phyloP scores from a whole-genome alignment of 2,113 vertebrate genomes.

The Ctenodactylus gundi region DNA sequence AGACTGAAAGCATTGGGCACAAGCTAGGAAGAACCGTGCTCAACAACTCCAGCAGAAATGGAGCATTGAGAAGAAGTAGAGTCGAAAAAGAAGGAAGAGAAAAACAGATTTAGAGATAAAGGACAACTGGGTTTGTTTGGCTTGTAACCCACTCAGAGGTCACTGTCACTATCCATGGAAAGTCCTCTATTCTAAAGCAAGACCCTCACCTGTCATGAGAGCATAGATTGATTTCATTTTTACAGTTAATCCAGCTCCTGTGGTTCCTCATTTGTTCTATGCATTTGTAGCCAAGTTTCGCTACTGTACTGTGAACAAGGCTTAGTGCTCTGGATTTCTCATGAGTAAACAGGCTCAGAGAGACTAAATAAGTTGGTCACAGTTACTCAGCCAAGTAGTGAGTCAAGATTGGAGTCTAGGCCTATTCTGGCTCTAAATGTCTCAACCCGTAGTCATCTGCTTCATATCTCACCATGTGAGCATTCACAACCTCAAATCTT shows the following conservation, averaged over 20 bases:
- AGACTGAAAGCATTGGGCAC: neutral
- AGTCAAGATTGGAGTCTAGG: neutral
- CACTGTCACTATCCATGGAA: neutral
- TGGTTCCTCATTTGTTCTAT: neutral
- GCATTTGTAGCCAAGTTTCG: neutral
- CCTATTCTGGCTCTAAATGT: neutral
- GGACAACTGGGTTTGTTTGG: neutral
- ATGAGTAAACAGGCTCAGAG: neutral
- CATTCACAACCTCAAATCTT: neutral
- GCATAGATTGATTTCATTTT: neutral
- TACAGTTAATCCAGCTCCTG: neutral
- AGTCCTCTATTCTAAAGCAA: neutral
- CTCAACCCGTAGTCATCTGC: neutral
- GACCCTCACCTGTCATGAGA: neutral
- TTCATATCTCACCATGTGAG: too few relatives aligned
- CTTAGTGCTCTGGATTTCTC: neutral
- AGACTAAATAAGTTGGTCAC: neutral
- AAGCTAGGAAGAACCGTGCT: neutral
- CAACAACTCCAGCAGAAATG: neutral
- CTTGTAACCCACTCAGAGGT: neutral
- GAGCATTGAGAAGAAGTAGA: neutral
- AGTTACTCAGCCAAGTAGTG: neutral
- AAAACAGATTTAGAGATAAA: neutral
- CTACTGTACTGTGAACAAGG: neutral
- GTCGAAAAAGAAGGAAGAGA: neutral